Evolutionary conservation across 1,140 invertebrate species (phyloP).

Genomic region (Hypsibius dujardini): DNA sequence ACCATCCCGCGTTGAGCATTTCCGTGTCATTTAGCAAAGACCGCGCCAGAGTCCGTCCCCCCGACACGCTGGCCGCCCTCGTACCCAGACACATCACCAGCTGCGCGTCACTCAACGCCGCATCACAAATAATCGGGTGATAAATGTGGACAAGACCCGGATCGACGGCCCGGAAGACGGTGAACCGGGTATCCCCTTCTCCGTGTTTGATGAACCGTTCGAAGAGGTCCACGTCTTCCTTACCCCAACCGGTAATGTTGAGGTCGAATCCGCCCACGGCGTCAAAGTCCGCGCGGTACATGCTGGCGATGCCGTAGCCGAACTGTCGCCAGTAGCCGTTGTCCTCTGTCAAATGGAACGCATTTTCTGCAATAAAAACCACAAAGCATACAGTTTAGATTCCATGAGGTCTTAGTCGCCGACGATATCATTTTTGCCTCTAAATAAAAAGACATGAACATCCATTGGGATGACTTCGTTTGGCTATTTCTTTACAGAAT

Average conservation of each 20-base stretch:
- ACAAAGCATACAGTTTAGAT: too few species aligned
- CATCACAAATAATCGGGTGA: constrained; percentile 71
- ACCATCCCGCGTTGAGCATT: constrained; percentile 24
- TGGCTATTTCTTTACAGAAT: too few species aligned
- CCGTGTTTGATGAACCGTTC: too few species aligned
- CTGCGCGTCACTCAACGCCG: constrained; percentile 52
- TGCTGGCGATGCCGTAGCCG: constrained; percentile 80
- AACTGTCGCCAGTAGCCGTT: constrained; percentile 80
- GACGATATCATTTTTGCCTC: too few species aligned
- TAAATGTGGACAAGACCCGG: constrained; percentile 74
- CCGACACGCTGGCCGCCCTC: constrained; percentile 33
- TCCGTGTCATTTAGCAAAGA: constrained; percentile 25
- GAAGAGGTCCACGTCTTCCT: too few species aligned
- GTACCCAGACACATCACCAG: constrained; percentile 75
- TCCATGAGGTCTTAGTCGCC: too few species aligned
- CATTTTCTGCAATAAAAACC: too few species aligned
- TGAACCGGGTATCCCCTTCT: constrained; percentile 38
- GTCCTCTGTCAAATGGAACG: constrained; percentile 40
- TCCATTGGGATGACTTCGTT: too few species aligned
- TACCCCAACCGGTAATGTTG: constrained; percentile 79
- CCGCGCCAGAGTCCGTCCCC: constrained; percentile 27
- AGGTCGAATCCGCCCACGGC: constrained; percentile 71
- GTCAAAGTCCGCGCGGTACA: constrained; percentile 69
- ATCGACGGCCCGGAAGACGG: constrained; percentile 59
- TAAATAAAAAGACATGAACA: too few species aligned